phyloP scores from a whole-genome alignment of 35 echinoderm and acorn worm genomes.

The Ophioderma brevispina region DNA sequence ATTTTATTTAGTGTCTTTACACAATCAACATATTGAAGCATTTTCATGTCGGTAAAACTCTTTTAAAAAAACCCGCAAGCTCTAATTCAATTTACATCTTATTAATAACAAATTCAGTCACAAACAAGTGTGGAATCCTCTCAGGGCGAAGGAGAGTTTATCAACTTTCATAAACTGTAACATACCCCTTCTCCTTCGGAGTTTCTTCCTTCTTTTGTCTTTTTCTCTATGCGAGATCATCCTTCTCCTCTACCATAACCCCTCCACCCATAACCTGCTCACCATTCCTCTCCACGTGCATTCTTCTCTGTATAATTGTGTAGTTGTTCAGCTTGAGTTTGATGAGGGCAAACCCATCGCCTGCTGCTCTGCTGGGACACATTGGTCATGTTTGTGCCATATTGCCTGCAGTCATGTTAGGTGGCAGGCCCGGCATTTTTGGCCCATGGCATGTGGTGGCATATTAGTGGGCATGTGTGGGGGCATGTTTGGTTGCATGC shows the following conservation, averaged over 20 bases:
- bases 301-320: not conserved
- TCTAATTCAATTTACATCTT: no score
- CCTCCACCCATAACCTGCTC: not conserved
- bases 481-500: not conserved
- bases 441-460: not conserved
- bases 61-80: no score
- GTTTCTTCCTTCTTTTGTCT: not conserved
- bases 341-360: not conserved
- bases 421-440: not conserved
- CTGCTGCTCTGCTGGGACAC: not conserved
- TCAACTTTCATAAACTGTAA: not conserved
- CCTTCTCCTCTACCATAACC: not conserved
- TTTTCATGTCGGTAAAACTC: no score
- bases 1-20: no score
- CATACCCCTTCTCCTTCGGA: not conserved
- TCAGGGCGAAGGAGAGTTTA: no score
- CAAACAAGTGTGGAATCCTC: no score
- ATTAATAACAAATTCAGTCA: no score
- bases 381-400: not conserved
- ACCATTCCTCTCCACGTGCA: not conserved
- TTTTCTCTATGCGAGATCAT: not conserved
- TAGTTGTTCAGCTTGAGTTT: not conserved
- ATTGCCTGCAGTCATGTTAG: not conserved
- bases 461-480: not conserved
- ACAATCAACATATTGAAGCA: no score